phyloP scores from a whole-genome alignment of 35 echinoderm and acorn worm genomes.

The Strongylocentrotus purpuratus region DNA sequence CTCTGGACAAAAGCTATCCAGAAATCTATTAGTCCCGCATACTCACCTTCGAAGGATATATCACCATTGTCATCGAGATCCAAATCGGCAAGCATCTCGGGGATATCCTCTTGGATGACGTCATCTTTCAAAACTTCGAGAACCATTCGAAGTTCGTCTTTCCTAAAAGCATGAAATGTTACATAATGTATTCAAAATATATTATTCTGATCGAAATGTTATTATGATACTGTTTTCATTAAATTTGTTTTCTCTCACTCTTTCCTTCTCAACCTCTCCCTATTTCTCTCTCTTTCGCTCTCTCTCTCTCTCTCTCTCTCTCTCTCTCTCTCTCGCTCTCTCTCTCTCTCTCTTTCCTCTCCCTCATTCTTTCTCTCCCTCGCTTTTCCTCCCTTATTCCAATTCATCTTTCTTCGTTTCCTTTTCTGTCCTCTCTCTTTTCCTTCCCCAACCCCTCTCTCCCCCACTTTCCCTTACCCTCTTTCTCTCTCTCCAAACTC shows the following conservation, averaged over 20 bases:
- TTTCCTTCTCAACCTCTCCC: too few relatives aligned
- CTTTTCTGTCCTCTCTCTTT: too few relatives aligned
- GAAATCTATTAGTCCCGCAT: too few relatives aligned
- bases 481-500: too few relatives aligned
- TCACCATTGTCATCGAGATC: background rate
- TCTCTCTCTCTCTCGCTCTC: background rate
- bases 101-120: background rate
- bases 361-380: background rate
- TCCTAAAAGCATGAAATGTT: background rate
- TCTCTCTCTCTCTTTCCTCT: background rate
- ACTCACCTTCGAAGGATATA: background rate
- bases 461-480: too few relatives aligned
- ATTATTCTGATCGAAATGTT: too few relatives aligned
- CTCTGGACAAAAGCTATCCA: too few relatives aligned
- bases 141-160: background rate
- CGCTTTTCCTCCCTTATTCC: background rate
- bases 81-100: slow-evolving; percentile 14
- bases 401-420: background rate
- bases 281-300: too few relatives aligned
- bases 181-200: too few relatives aligned
- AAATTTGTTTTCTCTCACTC: too few relatives aligned
- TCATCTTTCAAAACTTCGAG: background rate
- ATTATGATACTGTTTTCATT: too few relatives aligned
- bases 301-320: background rate
- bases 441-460: too few relatives aligned